These are phyloP conservation scores for Drosophila pseudoobscura DNA, from an alignment of 1,140 invertebrate species.

Conservation along the genomic window DNA sequence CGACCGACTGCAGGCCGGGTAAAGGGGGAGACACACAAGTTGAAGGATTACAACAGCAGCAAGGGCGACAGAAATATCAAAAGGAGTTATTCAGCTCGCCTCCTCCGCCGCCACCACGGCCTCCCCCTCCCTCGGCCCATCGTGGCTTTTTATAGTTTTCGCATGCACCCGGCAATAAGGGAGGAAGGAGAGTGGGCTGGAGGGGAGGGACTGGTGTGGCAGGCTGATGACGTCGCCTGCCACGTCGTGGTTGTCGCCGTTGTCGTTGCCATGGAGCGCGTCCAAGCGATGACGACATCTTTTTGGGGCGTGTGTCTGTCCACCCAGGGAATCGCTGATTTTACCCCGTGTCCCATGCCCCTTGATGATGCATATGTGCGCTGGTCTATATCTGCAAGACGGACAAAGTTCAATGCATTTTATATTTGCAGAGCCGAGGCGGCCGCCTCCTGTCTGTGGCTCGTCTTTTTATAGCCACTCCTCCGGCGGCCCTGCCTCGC, in stretches of 20 bases:
- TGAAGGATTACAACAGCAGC: slow-evolving; percentile 48
- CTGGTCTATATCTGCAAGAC: slow-evolving; percentile 47
- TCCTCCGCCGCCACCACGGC: too few species aligned
- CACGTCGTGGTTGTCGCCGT: slow-evolving; percentile 36
- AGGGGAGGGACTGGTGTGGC: slow-evolving; percentile 2
- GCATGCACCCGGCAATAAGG: slow-evolving; percentile 33
- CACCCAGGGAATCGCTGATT: not conserved
- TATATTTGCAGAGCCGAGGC: slow-evolving; percentile 18
- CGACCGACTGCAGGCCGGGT: slow-evolving; percentile 55
- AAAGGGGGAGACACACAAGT: slow-evolving; percentile 8
- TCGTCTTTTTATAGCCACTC: slow-evolving; percentile 68
- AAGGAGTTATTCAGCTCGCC: slow-evolving; percentile 25
- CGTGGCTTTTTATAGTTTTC: slow-evolving; percentile 47
- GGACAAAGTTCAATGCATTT: slow-evolving; percentile 76
- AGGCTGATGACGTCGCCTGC: slow-evolving; percentile 50
- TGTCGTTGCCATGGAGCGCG: slow-evolving; percentile 64
- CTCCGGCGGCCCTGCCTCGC: slow-evolving; percentile 33
- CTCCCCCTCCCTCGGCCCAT: too few species aligned
- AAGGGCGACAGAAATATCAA: slow-evolving; percentile 12
- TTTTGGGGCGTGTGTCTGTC: slow-evolving; percentile 64
- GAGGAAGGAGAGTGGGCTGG: slow-evolving; percentile 1
- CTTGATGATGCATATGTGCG: slow-evolving; percentile 16
- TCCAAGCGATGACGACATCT: slow-evolving; percentile 70
- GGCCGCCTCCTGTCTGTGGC: slow-evolving; percentile 48
- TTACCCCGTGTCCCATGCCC: slow-evolving; percentile 2